A percentile compares a stretch with the other conserved stretches of the same genome.
Conservation (phyloP, 2,888 invertebrate species). For the Protonemura montana region DNA sequence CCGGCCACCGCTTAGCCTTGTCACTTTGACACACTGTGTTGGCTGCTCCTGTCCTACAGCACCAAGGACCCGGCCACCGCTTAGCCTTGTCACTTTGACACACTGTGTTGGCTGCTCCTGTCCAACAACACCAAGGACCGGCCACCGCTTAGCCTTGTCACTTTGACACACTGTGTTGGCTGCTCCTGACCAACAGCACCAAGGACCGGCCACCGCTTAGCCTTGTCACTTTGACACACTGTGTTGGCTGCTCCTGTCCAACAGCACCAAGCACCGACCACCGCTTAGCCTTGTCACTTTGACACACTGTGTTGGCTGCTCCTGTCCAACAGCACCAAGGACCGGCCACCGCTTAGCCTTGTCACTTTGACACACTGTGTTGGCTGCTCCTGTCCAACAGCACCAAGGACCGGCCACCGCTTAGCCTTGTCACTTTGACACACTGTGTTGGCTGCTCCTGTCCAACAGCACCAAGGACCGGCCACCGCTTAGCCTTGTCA, state of each 20-base stretch:
- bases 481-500: not conserved
- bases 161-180: not conserved
- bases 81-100: not conserved
- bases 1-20: not conserved
- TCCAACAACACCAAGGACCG: not conserved
- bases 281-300: not conserved
- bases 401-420: not conserved
- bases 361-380: not conserved
- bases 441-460: not conserved
- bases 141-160: not conserved
- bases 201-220: no score
- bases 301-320: not conserved
- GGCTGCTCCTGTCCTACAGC: not conserved
- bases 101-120: not conserved
- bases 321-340: not conserved
- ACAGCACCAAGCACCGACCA: not conserved
- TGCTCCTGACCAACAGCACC: not conserved
- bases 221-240: not conserved
- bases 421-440: not conserved
- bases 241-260: not conserved
- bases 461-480: not conserved
- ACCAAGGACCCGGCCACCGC: not conserved
- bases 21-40: not conserved
- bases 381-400: not conserved
- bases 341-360: not conserved